Conservation (phyloP, 92 coral and sea anemone genomes). For the Galaxea fascicularis region DNA sequence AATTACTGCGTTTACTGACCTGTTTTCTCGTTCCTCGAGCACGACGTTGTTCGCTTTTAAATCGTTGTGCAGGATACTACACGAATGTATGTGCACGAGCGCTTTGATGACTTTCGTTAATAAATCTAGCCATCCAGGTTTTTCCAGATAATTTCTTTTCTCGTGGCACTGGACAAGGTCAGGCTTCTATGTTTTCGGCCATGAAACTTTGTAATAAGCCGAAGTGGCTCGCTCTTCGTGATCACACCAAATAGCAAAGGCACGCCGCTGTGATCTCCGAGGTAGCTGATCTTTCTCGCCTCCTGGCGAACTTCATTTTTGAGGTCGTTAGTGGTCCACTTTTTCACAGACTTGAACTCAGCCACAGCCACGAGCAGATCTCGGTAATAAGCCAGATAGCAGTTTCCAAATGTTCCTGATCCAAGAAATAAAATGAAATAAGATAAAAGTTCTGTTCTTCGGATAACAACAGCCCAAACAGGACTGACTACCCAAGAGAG, state of each 20-base stretch:
- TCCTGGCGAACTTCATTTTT: constrained; percentile 16
- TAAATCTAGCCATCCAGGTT: constrained; percentile 14
- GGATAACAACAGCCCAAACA: no score
- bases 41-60: not conserved
- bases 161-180: constrained; percentile 1
- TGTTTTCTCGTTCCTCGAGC: not conserved
- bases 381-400: constrained; percentile 21
- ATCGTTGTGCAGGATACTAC: constrained; percentile 14
- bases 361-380: constrained; percentile 1
- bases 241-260: constrained; percentile 26
- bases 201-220: constrained; percentile 26
- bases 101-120: not conserved
- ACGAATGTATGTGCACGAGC: not conserved
- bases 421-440: no score
- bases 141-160: not conserved
- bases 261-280: constrained; percentile 21
- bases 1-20: constrained; percentile 5
- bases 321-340: not conserved
- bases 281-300: constrained; percentile 23
- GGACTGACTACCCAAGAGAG: no score
- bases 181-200: constrained; percentile 26
- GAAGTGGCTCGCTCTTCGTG: constrained; percentile 17
- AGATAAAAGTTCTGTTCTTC: no score
- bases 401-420: constrained; percentile 13
- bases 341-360: not conserved